Evolutionary conservation across 2,797 vertebrate species (phyloP).

Genomic region (Channallabes apus): DNA sequence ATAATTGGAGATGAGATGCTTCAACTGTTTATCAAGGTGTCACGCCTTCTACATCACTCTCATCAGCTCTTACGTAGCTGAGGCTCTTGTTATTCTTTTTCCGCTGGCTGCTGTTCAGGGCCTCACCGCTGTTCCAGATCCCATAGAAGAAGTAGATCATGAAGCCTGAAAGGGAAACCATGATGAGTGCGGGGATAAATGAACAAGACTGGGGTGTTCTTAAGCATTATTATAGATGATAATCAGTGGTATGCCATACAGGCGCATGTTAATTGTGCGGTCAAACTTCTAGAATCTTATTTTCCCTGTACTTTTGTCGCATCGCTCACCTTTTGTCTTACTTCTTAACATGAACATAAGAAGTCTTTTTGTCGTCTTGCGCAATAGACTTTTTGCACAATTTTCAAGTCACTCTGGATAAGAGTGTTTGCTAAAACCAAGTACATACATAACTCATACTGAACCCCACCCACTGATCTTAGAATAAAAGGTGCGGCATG

Average conservation of each 20-base stretch:
- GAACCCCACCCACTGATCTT: not conserved
- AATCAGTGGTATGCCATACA: not conserved
- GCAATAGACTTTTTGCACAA: not conserved
- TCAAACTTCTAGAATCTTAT: not conserved
- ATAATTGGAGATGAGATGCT: slow-evolving; percentile 22
- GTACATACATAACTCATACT: not conserved
- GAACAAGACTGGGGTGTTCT: not conserved
- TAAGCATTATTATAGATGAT: not conserved
- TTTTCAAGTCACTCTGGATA: not conserved
- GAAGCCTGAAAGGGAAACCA: slow-evolving; percentile 77
- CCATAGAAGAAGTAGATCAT: slow-evolving; percentile 90
- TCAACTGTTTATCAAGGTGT: slow-evolving; percentile 65
- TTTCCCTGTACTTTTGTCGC: not conserved
- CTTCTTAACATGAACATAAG: not conserved
- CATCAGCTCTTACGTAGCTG: slow-evolving; percentile 65
- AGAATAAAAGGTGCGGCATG: not conserved
- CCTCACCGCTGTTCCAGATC: slow-evolving; percentile 85
- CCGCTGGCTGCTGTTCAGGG: slow-evolving; percentile 54
- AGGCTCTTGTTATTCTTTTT: slow-evolving; percentile 70
- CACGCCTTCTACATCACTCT: slow-evolving; percentile 68
- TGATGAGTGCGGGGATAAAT: not conserved
- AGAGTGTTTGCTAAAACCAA: not conserved
- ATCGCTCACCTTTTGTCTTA: not conserved
- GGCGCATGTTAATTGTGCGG: not conserved
- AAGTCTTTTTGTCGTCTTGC: not conserved